These are phyloP conservation scores for Serilophus lunatus DNA, from an alignment of 2,113 vertebrate species.

Conservation along the genomic window DNA sequence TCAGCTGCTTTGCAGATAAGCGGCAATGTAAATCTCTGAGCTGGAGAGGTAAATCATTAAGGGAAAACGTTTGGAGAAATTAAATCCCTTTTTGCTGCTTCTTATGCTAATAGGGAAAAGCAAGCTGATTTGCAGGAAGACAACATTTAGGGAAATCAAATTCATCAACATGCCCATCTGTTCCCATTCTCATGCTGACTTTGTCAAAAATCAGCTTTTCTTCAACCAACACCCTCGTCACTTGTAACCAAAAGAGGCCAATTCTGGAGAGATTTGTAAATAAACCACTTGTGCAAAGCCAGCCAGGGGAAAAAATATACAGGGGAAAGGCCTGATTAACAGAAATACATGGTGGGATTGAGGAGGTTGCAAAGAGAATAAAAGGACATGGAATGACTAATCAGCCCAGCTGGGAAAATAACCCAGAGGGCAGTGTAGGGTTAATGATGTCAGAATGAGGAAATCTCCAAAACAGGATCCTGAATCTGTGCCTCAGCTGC, in stretches of 20 bases:
- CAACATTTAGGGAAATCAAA: background rate
- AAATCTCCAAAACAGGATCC: background rate
- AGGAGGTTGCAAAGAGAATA: background rate
- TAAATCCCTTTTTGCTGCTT: constrained; percentile 29
- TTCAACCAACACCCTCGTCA: background rate
- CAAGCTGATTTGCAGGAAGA: constrained; percentile 22
- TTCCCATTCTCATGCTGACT: background rate
- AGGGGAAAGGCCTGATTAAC: background rate
- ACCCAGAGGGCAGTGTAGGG: background rate
- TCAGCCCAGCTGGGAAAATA: background rate
- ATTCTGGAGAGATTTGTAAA: constrained; percentile 10
- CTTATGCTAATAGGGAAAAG: constrained; percentile 18
- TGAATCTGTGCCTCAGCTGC: background rate
- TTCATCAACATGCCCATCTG: constrained; percentile 44
- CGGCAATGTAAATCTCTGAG: background rate
- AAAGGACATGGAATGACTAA: background rate
- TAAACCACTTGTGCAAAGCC: background rate
- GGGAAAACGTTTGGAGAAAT: constrained; percentile 22
- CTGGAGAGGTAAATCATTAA: constrained; percentile 1
- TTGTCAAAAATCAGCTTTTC: constrained; percentile 36
- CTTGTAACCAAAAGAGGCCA: background rate
- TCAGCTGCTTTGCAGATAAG: constrained; percentile 7
- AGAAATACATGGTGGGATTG: background rate
- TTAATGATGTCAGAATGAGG: background rate
- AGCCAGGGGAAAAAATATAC: background rate